These are phyloP conservation scores for Spicauda simplicius DNA, from an alignment of 2,888 invertebrate species.

Conservation along the genomic window DNA sequence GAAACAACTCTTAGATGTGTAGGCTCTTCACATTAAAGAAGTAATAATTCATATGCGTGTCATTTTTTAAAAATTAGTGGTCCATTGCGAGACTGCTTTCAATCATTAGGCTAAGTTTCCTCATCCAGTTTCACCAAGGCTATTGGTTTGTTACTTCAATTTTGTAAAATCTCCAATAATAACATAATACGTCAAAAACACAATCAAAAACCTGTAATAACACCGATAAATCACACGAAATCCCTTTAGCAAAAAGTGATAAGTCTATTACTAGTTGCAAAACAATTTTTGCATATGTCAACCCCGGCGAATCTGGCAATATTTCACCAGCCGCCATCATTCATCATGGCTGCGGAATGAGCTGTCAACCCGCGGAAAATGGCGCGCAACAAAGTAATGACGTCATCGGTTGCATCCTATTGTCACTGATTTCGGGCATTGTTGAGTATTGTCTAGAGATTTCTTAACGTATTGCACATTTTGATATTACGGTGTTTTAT, in stretches of 20 bases:
- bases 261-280: slow-evolving; percentile 71
- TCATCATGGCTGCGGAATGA: slow-evolving; percentile 81
- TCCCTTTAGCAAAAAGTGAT: slow-evolving; percentile 41
- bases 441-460: slow-evolving; percentile 33
- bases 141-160: too few relatives aligned
- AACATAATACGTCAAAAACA: not conserved
- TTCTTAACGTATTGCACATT: slow-evolving; percentile 24
- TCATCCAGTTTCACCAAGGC: too few relatives aligned
- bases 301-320: slow-evolving; percentile 68
- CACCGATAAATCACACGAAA: slow-evolving; percentile 26
- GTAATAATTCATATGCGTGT: too few relatives aligned
- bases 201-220: slow-evolving; percentile 20
- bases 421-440: slow-evolving; percentile 30
- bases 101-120: too few relatives aligned
- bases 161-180: too few relatives aligned
- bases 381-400: slow-evolving; percentile 67
- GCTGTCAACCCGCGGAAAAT: slow-evolving; percentile 76
- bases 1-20: too few relatives aligned
- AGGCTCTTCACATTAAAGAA: too few relatives aligned
- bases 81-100: too few relatives aligned
- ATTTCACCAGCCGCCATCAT: slow-evolving; percentile 70
- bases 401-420: slow-evolving; percentile 44
- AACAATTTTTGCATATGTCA: slow-evolving; percentile 85
- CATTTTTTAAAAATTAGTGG: too few relatives aligned
- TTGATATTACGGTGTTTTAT: slow-evolving; percentile 7